Conservation (phyloP, 2,888 invertebrate genomes). For the Pterostichus madidus region DNA sequence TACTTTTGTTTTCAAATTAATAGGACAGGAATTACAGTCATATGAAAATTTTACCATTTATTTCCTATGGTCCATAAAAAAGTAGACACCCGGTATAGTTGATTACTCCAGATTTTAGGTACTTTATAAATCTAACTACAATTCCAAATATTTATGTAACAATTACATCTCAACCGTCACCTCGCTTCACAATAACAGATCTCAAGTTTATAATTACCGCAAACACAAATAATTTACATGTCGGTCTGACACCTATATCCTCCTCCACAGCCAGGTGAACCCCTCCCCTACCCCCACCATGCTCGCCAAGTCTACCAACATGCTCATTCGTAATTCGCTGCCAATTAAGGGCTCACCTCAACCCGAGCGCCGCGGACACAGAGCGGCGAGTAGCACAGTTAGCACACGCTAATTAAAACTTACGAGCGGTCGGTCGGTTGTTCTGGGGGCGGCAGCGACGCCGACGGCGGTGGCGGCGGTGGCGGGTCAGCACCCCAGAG, state of each 20-base stretch:
- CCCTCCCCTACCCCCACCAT: background rate
- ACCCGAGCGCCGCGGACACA: background rate
- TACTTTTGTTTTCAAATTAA: too few relatives aligned
- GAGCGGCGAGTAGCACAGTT: background rate
- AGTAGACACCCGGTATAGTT: too few relatives aligned
- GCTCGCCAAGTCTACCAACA: background rate
- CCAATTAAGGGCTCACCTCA: slow-evolving; percentile 12
- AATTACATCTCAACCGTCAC: too few relatives aligned
- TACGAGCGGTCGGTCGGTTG: background rate
- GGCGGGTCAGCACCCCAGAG: background rate
- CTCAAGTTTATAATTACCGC: too few relatives aligned
- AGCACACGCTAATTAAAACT: slow-evolving; percentile 1
- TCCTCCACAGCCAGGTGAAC: background rate
- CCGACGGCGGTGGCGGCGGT: background rate
- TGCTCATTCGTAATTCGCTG: slow-evolving; percentile 13
- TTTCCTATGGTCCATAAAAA: too few relatives aligned
- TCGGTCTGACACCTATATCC: background rate
- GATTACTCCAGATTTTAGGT: too few relatives aligned
- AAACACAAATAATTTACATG: too few relatives aligned
- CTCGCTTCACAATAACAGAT: too few relatives aligned
- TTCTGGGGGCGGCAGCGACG: background rate
- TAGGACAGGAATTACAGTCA: too few relatives aligned
- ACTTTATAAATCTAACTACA: too few relatives aligned
- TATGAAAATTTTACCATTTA: too few relatives aligned
- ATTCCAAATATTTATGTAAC: too few relatives aligned